These are phyloP conservation scores for Chirona hameri DNA, from an alignment of 2,888 invertebrate species.

Conservation along the genomic window DNA sequence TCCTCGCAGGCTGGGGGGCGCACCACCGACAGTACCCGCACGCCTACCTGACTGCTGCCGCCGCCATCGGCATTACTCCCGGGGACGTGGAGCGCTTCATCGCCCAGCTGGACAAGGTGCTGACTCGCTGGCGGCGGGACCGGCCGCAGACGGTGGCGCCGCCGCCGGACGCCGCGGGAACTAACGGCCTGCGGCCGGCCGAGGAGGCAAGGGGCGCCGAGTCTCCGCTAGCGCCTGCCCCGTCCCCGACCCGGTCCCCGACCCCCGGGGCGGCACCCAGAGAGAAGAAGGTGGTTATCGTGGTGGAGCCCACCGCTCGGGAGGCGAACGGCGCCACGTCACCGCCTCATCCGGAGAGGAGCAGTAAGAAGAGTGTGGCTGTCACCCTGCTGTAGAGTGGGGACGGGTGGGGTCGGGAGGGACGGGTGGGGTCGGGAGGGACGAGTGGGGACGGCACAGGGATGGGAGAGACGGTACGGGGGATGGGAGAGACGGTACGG, in stretches of 20 bases:
- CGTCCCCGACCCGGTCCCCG: not conserved
- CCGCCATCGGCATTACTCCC: slow-evolving; percentile 63
- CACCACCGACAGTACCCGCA: slow-evolving; percentile 58
- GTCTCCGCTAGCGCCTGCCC: not conserved
- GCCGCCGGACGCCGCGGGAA: not conserved
- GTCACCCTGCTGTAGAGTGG: not conserved
- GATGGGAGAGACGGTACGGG: too few species aligned
- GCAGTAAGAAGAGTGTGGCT: not conserved
- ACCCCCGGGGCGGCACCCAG: not conserved
- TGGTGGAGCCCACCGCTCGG: not conserved
- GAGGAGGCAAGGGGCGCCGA: not conserved
- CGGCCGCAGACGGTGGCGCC: not conserved
- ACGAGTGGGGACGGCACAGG: too few species aligned
- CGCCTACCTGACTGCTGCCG: slow-evolving; percentile 70
- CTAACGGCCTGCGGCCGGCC: not conserved
- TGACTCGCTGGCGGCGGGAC: slow-evolving; percentile 45
- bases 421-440: too few species aligned
- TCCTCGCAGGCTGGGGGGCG: slow-evolving; percentile 62
- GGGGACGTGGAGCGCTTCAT: slow-evolving; percentile 66
- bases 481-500: too few species aligned
- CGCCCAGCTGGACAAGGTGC: slow-evolving; percentile 60
- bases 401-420: too few species aligned
- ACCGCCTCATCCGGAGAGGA: not conserved
- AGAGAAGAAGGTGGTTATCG: slow-evolving; percentile 10
- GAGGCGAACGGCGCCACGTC: not conserved